Evolutionary conservation across 2,113 vertebrate genomes (phyloP).

Genomic region (Sceloporus tristichus): DNA sequence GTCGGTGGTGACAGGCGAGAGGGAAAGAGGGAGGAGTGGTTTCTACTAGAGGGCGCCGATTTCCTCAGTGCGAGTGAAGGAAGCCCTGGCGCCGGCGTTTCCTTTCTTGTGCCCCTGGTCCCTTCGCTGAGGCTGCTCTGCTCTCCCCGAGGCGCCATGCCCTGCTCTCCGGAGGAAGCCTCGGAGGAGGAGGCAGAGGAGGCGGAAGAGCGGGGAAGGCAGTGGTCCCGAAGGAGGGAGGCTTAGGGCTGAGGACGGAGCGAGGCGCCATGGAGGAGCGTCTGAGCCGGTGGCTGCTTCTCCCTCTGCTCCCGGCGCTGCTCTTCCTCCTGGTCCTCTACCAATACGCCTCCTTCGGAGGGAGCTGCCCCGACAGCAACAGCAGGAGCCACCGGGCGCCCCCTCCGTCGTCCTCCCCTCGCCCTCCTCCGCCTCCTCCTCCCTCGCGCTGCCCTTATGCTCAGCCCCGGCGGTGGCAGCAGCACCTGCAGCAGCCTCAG

Average conservation of each 20-base stretch:
- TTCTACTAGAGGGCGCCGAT: no score
- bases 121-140: no score
- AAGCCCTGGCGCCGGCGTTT: no score
- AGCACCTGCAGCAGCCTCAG: conserved; percentile 32
- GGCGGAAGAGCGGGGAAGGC: background rate
- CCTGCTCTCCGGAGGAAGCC: no score
- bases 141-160: no score
- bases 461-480: conserved; percentile 35
- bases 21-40: no score
- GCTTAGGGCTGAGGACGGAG: conserved; percentile 10
- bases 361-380: conserved; percentile 56
- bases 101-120: no score
- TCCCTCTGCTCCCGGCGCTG: conserved; percentile 90
- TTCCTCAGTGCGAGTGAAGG: background rate
- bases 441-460: conserved; percentile 69
- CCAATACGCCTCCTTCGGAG: conserved; percentile 90
- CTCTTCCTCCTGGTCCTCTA: conserved; percentile 94
- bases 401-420: conserved; percentile 43
- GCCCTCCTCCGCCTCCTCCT: conserved; percentile 68
- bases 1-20: conserved; percentile 1
- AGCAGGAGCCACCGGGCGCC: background rate
- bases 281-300: conserved; percentile 92
- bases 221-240: background rate
- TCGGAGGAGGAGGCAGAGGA: background rate
- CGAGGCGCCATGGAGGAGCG: conserved; percentile 89